These are phyloP conservation scores for Phalacrocorax carbo DNA, from an alignment of 2,113 vertebrate species.

Conservation along the genomic window DNA sequence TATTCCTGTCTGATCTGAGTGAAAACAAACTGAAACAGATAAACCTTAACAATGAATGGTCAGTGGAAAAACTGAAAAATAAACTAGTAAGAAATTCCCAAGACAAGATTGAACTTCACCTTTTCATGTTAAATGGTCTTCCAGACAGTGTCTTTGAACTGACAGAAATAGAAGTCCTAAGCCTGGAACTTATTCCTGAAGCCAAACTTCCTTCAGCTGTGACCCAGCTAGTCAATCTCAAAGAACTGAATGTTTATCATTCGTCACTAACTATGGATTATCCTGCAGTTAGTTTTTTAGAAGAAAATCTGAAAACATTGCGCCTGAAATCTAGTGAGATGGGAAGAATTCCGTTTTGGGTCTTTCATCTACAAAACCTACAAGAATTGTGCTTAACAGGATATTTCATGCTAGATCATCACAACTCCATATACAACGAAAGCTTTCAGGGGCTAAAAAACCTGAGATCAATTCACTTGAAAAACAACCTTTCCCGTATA, in stretches of 20 bases:
- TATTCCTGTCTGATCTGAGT: constrained; percentile 83
- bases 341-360: constrained; percentile 79
- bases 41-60: constrained; percentile 83
- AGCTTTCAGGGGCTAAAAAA: constrained; percentile 81
- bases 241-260: constrained; percentile 80
- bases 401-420: constrained; percentile 75
- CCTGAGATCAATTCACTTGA: constrained; percentile 78
- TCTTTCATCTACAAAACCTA: constrained; percentile 80
- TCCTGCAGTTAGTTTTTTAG: constrained; percentile 76
- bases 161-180: constrained; percentile 82
- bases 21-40: constrained; percentile 85
- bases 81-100: constrained; percentile 78
- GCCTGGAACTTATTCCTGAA: constrained; percentile 81
- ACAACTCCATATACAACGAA: constrained; percentile 68
- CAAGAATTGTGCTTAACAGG: constrained; percentile 80
- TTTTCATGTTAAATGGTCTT: constrained; percentile 82
- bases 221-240: constrained; percentile 77
- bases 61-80: constrained; percentile 79
- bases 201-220: constrained; percentile 77
- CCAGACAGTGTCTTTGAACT: constrained; percentile 83
- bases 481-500: constrained; percentile 80
- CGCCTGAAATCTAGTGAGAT: constrained; percentile 82
- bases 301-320: constrained; percentile 81
- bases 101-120: constrained; percentile 79
- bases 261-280: constrained; percentile 76